These are phyloP conservation scores for Rhyacophila evoluta DNA, from an alignment of 2,888 invertebrate genomes.

Conservation along the genomic window DNA sequence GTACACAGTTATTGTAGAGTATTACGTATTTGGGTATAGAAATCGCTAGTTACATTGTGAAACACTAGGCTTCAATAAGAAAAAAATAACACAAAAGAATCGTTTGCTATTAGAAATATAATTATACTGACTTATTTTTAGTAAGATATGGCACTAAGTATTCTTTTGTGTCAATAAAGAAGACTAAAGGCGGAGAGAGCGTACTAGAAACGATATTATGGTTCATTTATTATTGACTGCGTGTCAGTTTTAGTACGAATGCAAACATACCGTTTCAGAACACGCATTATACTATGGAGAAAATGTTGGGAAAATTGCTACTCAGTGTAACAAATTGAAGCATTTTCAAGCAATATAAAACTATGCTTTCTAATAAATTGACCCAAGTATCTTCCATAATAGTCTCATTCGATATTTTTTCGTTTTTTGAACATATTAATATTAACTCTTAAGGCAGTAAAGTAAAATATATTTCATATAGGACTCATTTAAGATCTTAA, in stretches of 20 bases:
- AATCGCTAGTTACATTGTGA: too few species aligned
- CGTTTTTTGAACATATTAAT: too few species aligned
- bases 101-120: neutral
- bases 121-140: slow-evolving; percentile 10
- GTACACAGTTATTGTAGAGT: too few species aligned
- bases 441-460: too few species aligned
- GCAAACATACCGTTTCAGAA: slow-evolving; percentile 40
- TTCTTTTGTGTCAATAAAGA: slow-evolving; percentile 42
- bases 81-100: neutral
- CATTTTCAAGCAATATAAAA: slow-evolving; percentile 9
- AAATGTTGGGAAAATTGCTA: slow-evolving; percentile 6
- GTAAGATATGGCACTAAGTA: slow-evolving; percentile 21
- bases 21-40: too few species aligned
- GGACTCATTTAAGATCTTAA: too few species aligned
- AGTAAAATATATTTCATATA: too few species aligned
- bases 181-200: slow-evolving; percentile 29
- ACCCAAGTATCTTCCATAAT: neutral
- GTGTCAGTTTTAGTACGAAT: slow-evolving; percentile 42
- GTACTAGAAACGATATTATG: slow-evolving; percentile 47
- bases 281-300: slow-evolving; percentile 28
- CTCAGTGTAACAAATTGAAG: slow-evolving; percentile 15
- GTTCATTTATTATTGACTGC: slow-evolving; percentile 48
- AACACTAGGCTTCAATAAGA: slow-evolving; percentile 19
- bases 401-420: neutral
- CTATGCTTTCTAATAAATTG: slow-evolving; percentile 14